Percentiles rank a stretch among this genome's conserved stretches.
Evolutionary conservation across 2,113 vertebrate species (phyloP).

Genomic region (Seriola quinqueradiata): DNA sequence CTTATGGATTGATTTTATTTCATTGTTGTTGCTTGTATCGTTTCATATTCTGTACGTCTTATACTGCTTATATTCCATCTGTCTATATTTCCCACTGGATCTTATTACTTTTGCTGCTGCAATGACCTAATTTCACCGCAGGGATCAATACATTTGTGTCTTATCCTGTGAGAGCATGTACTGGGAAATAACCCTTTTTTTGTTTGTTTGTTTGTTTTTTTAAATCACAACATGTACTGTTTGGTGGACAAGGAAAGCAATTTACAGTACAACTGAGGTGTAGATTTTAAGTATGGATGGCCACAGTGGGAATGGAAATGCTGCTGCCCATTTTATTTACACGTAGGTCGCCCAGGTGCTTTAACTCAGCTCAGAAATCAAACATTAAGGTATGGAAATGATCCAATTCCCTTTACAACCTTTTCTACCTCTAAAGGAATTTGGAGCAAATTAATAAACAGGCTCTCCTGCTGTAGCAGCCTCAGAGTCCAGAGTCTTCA

Average conservation of each 20-base stretch:
- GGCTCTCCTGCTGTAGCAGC: constrained; percentile 15
- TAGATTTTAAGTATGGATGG: neutral
- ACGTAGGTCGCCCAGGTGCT: neutral
- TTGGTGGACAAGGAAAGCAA: constrained; percentile 16
- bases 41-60: constrained; percentile 14
- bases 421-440: constrained; percentile 12
- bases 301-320: neutral
- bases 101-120: constrained; percentile 32
- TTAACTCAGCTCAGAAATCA: neutral
- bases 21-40: constrained; percentile 4
- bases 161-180: constrained; percentile 12
- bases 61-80: neutral
- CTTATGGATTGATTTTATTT: constrained; percentile 12
- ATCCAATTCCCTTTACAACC: constrained; percentile 16
- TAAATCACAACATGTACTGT: neutral
- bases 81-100: constrained; percentile 11
- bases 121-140: constrained; percentile 30
- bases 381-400: constrained; percentile 7
- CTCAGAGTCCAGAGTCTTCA: constrained; percentile 22
- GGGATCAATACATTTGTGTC: constrained; percentile 21
- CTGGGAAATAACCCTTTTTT: neutral
- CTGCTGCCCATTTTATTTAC: constrained; percentile 6
- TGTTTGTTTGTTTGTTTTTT: too few relatives aligned
- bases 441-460: constrained; percentile 43
- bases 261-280: constrained; percentile 6